Evolutionary conservation across 2,888 invertebrate species (phyloP), one percentile per base, ranked within the genome.

Genomic region (Tachina lurida): DNA sequence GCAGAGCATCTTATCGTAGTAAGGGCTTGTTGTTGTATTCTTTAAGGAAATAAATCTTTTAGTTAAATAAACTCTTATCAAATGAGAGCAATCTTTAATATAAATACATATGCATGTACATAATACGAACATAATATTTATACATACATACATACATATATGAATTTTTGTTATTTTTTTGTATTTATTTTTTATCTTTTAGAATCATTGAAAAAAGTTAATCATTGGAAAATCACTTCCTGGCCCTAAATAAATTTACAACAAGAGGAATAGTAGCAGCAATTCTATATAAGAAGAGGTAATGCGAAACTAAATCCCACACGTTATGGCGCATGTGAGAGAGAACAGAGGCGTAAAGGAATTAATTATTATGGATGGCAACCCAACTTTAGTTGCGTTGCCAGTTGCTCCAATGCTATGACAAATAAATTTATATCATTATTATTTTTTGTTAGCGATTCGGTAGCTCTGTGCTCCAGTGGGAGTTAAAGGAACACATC

Each of bases 161-260:
- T 31, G 31, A 7, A 45, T 22, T 60, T 45, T 54, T 68, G 47
- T 15, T 62, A 49, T 65, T 45, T 1, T 65, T 45, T 1, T 31
- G 22, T 65, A 47, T 22, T 47, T 19, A 17, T 49, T 39, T 77
- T 12, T 52, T 47, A 49, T 10, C 52, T 56, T 70, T 58, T 43
- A 9, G 45, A 77, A 70, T 86, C 87, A 89, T 91, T 91, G 88
- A 91, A 84, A 87, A 88, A 89, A 91, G 90, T 90, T 90, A 91
- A 91, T 91, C 91, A 91, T 90, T 90, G 91, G 91, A 91, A 91
- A 91, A 91, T 91, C 90, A 88, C 90, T 90, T 91, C 91, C 91
- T 91, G 90, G 43, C 67, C 84, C 78, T 82, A 43, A 75, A 75
- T 45, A 56, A 77, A 81, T 74, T 7, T 31, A 31, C 31, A 31